Evolutionary conservation across 1,140 invertebrate species (phyloP).

Genomic region (Agraylea sexmaculata): DNA sequence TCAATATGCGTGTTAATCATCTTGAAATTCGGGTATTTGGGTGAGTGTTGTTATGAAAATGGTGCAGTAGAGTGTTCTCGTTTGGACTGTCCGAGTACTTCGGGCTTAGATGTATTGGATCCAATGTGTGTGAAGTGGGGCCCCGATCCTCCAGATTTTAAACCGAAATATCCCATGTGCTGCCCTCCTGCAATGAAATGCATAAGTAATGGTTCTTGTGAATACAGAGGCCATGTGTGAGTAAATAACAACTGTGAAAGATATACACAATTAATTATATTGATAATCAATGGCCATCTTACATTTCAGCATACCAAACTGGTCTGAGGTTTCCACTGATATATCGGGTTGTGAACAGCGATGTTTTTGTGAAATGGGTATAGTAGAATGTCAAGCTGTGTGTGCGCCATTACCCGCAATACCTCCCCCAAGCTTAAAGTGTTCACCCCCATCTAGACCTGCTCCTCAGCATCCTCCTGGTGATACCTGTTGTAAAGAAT

Average conservation of each 20-base stretch:
- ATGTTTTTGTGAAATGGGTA: constrained; percentile 79
- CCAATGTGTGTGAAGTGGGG: constrained; percentile 78
- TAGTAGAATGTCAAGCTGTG: constrained; percentile 66
- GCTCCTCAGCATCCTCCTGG: constrained; percentile 55
- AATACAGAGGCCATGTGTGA: constrained; percentile 52
- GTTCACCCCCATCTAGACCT: constrained; percentile 49
- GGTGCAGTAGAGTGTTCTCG: constrained; percentile 59
- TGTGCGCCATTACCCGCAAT: constrained; percentile 62
- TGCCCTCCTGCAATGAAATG: constrained; percentile 68
- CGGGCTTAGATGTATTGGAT: constrained; percentile 70
- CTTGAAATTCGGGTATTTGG: too few relatives aligned
- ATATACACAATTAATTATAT: constrained; percentile 14
- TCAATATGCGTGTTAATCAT: constrained; percentile 62
- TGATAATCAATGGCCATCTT: neutral
- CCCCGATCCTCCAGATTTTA: constrained; percentile 56
- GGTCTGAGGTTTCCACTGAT: constrained; percentile 50
- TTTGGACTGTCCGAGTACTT: constrained; percentile 70
- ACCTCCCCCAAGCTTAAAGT: constrained; percentile 61
- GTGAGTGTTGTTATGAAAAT: constrained; percentile 55
- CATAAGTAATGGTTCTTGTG: constrained; percentile 64
- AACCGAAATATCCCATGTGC: constrained; percentile 63
- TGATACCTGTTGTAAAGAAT: constrained; percentile 68
- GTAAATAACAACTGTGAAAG: constrained; percentile 17
- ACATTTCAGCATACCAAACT: constrained; percentile 45
- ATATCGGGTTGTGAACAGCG: constrained; percentile 67